Evolutionary conservation across 2,113 vertebrate genomes (phyloP), one percentile per base, ranked within the genome.

Genomic region (Myxocyprinus asiaticus): DNA sequence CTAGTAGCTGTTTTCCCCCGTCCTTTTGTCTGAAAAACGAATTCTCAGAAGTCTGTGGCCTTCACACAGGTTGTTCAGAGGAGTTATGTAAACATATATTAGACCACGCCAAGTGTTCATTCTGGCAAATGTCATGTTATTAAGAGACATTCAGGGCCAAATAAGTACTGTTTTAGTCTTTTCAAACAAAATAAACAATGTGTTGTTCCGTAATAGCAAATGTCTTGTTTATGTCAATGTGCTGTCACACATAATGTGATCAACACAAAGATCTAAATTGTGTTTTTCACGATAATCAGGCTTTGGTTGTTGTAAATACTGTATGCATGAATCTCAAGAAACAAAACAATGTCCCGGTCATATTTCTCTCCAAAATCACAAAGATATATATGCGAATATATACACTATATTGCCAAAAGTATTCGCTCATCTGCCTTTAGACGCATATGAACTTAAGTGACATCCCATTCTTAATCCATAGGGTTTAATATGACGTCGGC

Each of bases 1-100:
- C 43, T 43, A 43, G 67, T 59, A 45, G 43, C 42, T 61, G 55
- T 73, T 72, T 72, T 59, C 17, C 55, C 6, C 55, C 7, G 5
- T 42, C 8, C 59, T 42, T 62, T 75, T 75, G 72, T 75, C 11
- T 51, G 45, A 63, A 75, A 48, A 63, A 17, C 47, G 1, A 62
- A 17, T 70, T 63, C 71, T 48, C 45, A 48, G 45, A 4, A 42
- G 17, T 63, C 17, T 10, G 15, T 62, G 22, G 4, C 8, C 9
- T 22, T 33, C 22, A 63, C 0, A 42, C 9, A 10, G 43, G 43
- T 61, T 59, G 12, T 6, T 6, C n/a, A 72, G 47, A 4, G 14
- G 15, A 56, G 53, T 71, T 53, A 8, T 15, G 51, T 42, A 44
- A 8, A 56, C 7, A 7, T 33, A 70, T 70, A n/a, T n/a, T n/a